Conservation (phyloP, 2,888 invertebrate species). For the Macrophya annulata region DNA sequence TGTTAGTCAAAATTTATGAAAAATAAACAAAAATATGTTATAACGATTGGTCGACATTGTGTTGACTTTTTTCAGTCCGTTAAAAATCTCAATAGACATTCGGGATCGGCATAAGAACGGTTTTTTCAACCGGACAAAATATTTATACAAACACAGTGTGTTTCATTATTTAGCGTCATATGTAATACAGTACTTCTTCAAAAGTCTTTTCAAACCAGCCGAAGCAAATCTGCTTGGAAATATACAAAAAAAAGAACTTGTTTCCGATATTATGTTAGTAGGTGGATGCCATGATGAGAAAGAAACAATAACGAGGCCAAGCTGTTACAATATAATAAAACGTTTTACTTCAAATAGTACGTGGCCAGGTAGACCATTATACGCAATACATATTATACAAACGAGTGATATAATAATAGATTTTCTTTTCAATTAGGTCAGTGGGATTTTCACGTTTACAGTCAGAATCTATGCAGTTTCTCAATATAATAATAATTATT, state of each 20-base stretch:
- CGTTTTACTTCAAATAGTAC: slow-evolving; percentile 17
- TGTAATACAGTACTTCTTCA: neutral
- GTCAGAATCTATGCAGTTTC: neutral
- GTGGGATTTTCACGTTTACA: neutral
- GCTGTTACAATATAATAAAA: slow-evolving; percentile 27
- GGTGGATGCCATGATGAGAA: neutral
- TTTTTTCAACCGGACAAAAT: neutral
- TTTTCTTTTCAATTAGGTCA: neutral
- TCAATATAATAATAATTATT: slow-evolving; percentile 11
- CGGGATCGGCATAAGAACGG: neutral
- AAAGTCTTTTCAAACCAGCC: neutral
- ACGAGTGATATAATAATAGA: neutral
- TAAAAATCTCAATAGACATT: neutral
- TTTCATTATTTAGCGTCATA: slow-evolving; percentile 12
- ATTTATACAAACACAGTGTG: neutral
- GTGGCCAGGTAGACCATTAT: neutral
- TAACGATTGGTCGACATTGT: neutral
- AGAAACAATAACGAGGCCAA: slow-evolving; percentile 22
- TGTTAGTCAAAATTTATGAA: slow-evolving; percentile 54
- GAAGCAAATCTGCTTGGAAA: neutral
- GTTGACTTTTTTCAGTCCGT: neutral
- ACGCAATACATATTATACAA: slow-evolving; percentile 7
- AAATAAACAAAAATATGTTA: slow-evolving; percentile 39
- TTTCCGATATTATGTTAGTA: slow-evolving; percentile 10
- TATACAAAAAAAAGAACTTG: neutral